These are phyloP conservation scores for Brachypterus glaber DNA, from an alignment of 2,888 invertebrate species.

Conservation along the genomic window DNA sequence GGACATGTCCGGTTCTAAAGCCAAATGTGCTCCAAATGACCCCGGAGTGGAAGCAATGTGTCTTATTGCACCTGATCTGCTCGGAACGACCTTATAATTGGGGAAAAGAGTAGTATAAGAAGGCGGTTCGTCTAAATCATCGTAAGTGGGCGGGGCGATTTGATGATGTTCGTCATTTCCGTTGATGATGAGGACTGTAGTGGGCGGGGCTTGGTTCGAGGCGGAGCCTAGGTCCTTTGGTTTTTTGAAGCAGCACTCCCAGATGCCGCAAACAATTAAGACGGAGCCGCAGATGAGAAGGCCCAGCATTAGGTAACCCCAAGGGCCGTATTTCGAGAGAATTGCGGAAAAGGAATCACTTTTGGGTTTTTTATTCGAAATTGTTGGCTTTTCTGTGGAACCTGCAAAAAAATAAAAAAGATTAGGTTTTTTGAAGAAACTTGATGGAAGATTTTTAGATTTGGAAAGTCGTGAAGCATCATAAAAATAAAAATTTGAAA, in stretches of 20 bases:
- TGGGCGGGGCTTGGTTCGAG: slow-evolving; percentile 22
- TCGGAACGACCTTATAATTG: slow-evolving; percentile 19
- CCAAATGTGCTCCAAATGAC: too few species aligned
- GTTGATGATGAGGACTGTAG: slow-evolving; percentile 33
- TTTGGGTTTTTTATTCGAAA: slow-evolving; percentile 11
- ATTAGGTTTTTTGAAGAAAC: not conserved
- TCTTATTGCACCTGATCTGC: slow-evolving; percentile 4
- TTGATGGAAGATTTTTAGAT: not conserved
- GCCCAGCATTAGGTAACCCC: slow-evolving; percentile 64
- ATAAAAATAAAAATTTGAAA: too few species aligned
- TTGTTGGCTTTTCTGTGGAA: slow-evolving; percentile 16
- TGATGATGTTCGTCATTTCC: slow-evolving; percentile 12
- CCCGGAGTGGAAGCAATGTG: too few species aligned
- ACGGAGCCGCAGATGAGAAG: slow-evolving; percentile 61
- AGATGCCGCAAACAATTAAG: slow-evolving; percentile 59
- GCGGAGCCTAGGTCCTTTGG: slow-evolving; percentile 32
- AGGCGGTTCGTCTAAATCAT: slow-evolving; percentile 52
- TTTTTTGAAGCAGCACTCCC: slow-evolving; percentile 47
- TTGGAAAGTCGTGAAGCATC: slow-evolving; percentile 3
- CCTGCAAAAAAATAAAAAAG: slow-evolving; percentile 12
- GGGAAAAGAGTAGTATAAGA: slow-evolving; percentile 60
- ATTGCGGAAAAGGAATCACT: slow-evolving; percentile 46
- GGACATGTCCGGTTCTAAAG: too few species aligned
- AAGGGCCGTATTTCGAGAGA: slow-evolving; percentile 60
- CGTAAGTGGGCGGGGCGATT: slow-evolving; percentile 50